These are phyloP conservation scores for Gambusia holbrooki DNA, from an alignment of 2,113 vertebrate genomes.

Conservation along the genomic window DNA sequence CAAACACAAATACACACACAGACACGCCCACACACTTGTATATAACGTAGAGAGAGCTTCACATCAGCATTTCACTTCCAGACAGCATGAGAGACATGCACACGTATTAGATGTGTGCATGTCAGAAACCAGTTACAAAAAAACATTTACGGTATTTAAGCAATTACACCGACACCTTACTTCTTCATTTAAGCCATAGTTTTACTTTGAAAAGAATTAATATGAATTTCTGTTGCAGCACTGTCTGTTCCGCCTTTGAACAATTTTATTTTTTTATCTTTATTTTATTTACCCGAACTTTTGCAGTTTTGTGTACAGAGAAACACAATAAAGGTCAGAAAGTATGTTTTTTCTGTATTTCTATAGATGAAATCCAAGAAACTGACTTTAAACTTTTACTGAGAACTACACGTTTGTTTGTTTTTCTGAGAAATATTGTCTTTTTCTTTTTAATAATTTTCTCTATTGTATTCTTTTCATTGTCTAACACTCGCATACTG, in stretches of 20 bases:
- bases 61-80: conserved; percentile 8
- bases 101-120: background rate
- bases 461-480: background rate
- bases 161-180: conserved; percentile 16
- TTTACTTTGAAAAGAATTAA: conserved; percentile 3
- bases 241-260: background rate
- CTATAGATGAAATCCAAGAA: background rate
- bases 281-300: background rate
- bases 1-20: background rate
- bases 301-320: background rate
- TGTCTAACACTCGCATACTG: background rate
- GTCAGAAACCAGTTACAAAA: background rate
- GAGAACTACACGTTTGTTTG: background rate
- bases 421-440: background rate
- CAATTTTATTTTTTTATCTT: conserved; percentile 1
- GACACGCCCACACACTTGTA: background rate
- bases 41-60: conserved; percentile 1
- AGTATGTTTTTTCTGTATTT: background rate
- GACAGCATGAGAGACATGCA: conserved; percentile 21
- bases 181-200: conserved; percentile 7
- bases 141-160: conserved; percentile 1
- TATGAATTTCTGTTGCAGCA: background rate
- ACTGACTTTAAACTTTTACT: background rate
- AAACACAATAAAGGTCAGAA: background rate
- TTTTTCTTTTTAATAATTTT: background rate